Percentiles rank a stretch among this genome's conserved stretches.
Conservation (phyloP, 2,888 invertebrate genomes). For the Rhingia rostrata region DNA sequence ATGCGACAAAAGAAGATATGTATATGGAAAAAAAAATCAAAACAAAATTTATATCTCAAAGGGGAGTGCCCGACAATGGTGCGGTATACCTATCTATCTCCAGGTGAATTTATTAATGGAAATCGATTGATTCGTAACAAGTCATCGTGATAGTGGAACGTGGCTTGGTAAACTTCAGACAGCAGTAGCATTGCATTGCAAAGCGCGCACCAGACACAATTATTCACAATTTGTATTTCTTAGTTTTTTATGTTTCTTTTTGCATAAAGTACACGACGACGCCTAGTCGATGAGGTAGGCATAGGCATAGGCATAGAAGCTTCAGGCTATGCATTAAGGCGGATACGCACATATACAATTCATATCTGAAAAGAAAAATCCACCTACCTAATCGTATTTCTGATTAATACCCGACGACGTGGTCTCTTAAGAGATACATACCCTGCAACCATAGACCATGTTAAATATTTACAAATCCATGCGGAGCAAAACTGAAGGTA, state of each 20-base stretch:
- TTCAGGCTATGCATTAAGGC: slow-evolving; percentile 37
- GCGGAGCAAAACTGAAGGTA: slow-evolving; percentile 50
- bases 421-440: slow-evolving; percentile 19
- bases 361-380: slow-evolving; percentile 40
- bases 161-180: not conserved
- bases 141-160: slow-evolving; percentile 5
- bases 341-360: slow-evolving; percentile 17
- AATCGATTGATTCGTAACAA: slow-evolving; percentile 67
- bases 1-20: slow-evolving; percentile 39
- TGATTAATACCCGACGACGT: slow-evolving; percentile 39
- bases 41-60: slow-evolving; percentile 27
- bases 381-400: slow-evolving; percentile 52
- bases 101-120: slow-evolving; percentile 63
- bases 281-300: not conserved
- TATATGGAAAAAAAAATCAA: slow-evolving; percentile 6
- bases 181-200: not conserved
- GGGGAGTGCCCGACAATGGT: slow-evolving; percentile 54
- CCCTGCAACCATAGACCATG: slow-evolving; percentile 29
- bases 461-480: slow-evolving; percentile 62
- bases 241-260: slow-evolving; percentile 8
- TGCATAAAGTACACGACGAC: slow-evolving; percentile 18
- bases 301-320: slow-evolving; percentile 44
- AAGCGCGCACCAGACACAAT: slow-evolving; percentile 15
- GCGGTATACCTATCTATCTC: slow-evolving; percentile 18
- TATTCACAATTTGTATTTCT: not conserved